Evolutionary conservation across 2,888 invertebrate genomes (phyloP).

Genomic region (Eutolmus rufibarbis): DNA sequence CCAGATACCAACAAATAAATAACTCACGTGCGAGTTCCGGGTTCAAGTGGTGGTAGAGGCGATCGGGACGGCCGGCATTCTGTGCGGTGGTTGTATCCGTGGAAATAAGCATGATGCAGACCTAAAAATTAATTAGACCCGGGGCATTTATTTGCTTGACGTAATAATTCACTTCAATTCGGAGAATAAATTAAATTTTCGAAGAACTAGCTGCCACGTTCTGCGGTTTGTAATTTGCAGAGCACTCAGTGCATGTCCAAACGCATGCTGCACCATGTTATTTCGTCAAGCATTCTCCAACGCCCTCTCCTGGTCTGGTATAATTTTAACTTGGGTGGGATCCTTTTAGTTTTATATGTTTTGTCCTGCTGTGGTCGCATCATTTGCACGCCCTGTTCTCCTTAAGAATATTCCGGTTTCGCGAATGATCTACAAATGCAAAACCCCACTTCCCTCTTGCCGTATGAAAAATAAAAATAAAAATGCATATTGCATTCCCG

Average conservation of each 20-base stretch:
- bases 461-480: background rate
- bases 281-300: background rate
- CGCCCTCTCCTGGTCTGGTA: background rate
- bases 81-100: background rate
- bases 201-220: conserved; percentile 6
- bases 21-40: background rate
- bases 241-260: background rate
- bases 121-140: conserved; percentile 28
- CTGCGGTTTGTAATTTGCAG: conserved; percentile 30
- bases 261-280: background rate
- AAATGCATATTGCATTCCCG: background rate
- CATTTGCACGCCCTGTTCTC: background rate
- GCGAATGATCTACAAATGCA: background rate
- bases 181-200: conserved; percentile 16
- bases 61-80: background rate
- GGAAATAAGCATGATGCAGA: conserved; percentile 14
- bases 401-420: background rate
- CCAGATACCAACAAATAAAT: background rate
- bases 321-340: background rate
- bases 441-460: background rate
- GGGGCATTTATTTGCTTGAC: conserved; percentile 23
- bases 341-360: background rate
- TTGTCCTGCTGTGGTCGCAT: background rate
- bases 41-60: background rate
- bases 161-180: conserved; percentile 28